These are phyloP conservation scores for Sphaerophoria taeniata DNA, from an alignment of 2,888 invertebrate species.

Conservation along the genomic window DNA sequence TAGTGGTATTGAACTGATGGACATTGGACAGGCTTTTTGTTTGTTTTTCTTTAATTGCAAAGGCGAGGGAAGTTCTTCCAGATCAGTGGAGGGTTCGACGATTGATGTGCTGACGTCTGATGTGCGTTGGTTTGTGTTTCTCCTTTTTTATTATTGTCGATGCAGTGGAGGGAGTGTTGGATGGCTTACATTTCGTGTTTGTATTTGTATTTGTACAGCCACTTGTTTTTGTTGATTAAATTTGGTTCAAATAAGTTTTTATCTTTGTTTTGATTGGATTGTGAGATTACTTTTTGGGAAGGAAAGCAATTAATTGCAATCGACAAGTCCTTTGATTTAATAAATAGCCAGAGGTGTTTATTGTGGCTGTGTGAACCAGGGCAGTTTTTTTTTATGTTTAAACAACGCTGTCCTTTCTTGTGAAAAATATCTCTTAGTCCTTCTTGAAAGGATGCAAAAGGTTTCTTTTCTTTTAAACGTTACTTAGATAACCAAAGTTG, in stretches of 20 bases:
- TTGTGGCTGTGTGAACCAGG: no score
- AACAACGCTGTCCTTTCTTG: no score
- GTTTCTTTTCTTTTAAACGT: no score
- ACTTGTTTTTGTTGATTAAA: background rate
- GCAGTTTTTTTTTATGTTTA: no score
- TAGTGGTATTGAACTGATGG: constrained; percentile 27
- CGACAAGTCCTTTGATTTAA: no score
- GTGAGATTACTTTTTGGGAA: no score
- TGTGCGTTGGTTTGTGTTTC: background rate
- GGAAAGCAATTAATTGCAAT: no score
- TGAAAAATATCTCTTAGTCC: no score
- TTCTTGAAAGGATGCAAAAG: no score
- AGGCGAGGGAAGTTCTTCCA: constrained; percentile 17
- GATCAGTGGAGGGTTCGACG: constrained; percentile 1
- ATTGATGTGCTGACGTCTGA: constrained; percentile 20
- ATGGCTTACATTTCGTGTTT: background rate
- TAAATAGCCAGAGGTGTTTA: no score
- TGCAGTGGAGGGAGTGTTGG: background rate
- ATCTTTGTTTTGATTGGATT: background rate
- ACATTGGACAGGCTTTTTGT: constrained; percentile 54
- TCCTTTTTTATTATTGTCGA: background rate
- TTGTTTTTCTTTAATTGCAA: constrained; percentile 29
- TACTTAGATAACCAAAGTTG: no score
- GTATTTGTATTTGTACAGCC: background rate
- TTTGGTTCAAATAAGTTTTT: background rate